These are phyloP conservation scores for Calvadosia cruxmelitensis DNA, from an alignment of 30 jellyfish, hydroid and myxozoan species.

Conservation along the genomic window DNA sequence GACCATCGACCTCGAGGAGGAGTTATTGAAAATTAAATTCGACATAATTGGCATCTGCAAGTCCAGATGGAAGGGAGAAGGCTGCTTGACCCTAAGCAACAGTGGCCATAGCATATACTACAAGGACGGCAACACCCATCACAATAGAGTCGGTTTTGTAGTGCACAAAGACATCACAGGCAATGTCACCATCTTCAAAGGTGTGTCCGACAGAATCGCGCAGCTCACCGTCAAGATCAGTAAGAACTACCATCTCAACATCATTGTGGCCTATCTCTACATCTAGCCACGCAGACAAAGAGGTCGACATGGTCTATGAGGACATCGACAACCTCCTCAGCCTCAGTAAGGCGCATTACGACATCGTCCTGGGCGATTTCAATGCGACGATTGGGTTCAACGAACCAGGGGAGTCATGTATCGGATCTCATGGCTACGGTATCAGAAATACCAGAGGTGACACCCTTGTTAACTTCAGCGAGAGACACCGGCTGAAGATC, in stretches of 20 bases:
- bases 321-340: constrained; percentile 18
- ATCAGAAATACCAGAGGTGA: constrained; percentile 36
- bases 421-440: constrained; percentile 31
- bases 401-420: constrained; percentile 23
- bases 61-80: background rate
- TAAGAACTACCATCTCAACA: constrained; percentile 33
- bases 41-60: background rate
- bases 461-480: constrained; percentile 22
- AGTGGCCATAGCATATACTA: too few species aligned
- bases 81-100: background rate
- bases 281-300: constrained; percentile 33
- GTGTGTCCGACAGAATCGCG: constrained; percentile 26
- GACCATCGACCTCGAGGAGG: background rate
- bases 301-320: too few species aligned
- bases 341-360: constrained; percentile 16
- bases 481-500: constrained; percentile 9
- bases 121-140: background rate
- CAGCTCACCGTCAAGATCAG: constrained; percentile 27
- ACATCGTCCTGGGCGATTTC: too few species aligned
- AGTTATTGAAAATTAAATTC: background rate
- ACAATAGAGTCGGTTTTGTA: too few species aligned
- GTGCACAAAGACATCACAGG: constrained; percentile 34
- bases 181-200: constrained; percentile 21
- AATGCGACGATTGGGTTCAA: constrained; percentile 40
- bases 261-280: constrained; percentile 33